Evolutionary conservation across 2,113 vertebrate genomes (phyloP).

Genomic region (Hyaena hyaena): DNA sequence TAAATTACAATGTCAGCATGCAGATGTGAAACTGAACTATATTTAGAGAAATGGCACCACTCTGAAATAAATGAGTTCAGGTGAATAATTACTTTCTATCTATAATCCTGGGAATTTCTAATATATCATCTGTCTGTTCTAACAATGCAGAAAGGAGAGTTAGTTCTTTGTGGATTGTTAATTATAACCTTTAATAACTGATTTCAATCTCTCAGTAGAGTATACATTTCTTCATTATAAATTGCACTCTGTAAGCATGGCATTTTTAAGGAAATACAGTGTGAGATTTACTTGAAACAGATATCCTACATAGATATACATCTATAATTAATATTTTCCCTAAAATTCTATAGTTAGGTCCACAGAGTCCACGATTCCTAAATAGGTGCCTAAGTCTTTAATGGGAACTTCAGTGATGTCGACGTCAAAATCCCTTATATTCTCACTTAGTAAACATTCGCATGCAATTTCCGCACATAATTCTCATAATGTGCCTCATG

Average conservation of each 20-base stretch:
- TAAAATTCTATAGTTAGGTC: not conserved
- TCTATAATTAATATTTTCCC: not conserved
- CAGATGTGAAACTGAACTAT: conserved; percentile 19
- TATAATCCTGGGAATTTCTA: conserved; percentile 4
- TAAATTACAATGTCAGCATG: not conserved
- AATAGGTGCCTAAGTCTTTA: not conserved
- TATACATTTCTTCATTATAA: not conserved
- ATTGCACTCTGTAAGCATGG: not conserved
- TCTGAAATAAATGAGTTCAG: conserved; percentile 38
- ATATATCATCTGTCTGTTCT: conserved; percentile 20
- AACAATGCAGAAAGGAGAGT: not conserved
- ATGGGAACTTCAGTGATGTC: not conserved
- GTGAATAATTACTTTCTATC: conserved; percentile 58
- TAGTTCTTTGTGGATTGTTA: not conserved
- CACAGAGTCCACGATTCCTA: not conserved
- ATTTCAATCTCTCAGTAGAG: not conserved
- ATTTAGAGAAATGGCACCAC: conserved; percentile 7
- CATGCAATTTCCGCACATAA: not conserved
- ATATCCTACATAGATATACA: not conserved
- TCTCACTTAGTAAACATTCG: not conserved
- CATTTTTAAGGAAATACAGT: not conserved
- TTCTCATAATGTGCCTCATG: not conserved
- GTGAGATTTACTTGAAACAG: not conserved
- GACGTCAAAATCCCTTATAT: not conserved
- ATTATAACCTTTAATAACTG: not conserved